A percentile compares a stretch with the other conserved stretches of the same genome.
Conservation (phyloP, 2,113 vertebrate species). For the Pogona vitticeps region DNA sequence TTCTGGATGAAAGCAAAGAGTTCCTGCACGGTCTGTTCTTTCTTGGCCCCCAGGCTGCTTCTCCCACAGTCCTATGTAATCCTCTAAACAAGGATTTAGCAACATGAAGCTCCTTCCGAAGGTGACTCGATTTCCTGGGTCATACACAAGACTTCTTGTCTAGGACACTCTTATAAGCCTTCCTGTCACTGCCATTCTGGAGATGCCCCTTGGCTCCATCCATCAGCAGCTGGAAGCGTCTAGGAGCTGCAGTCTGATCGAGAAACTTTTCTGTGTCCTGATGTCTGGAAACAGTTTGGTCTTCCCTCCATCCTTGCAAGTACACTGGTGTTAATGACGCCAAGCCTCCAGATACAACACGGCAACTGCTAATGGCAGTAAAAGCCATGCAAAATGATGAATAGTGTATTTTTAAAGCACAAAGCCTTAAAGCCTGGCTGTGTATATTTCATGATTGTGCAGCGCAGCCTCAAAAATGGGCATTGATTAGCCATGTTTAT, state of each 20-base stretch:
- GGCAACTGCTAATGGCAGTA: background rate
- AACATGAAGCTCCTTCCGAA: background rate
- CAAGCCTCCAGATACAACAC: background rate
- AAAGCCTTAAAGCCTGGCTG: background rate
- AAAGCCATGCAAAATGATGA: background rate
- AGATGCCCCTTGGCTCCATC: background rate
- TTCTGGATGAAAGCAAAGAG: background rate
- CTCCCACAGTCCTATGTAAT: background rate
- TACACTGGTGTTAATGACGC: background rate
- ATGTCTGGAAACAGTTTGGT: background rate
- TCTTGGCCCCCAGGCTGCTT: background rate
- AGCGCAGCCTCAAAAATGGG: background rate
- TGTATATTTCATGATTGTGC: background rate
- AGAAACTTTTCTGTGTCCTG: no score
- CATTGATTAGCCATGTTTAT: background rate
- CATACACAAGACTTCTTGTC: background rate
- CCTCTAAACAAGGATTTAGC: background rate
- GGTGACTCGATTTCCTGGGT: background rate
- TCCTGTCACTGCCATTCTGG: background rate
- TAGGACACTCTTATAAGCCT: background rate
- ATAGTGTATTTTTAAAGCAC: background rate
- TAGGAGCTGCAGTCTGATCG: no score
- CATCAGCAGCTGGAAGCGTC: background rate
- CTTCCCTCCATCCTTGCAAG: background rate
- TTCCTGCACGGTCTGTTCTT: background rate